Evolutionary conservation across 2,888 invertebrate species (phyloP).

Genomic region (Leptarthrus brevirostris): DNA sequence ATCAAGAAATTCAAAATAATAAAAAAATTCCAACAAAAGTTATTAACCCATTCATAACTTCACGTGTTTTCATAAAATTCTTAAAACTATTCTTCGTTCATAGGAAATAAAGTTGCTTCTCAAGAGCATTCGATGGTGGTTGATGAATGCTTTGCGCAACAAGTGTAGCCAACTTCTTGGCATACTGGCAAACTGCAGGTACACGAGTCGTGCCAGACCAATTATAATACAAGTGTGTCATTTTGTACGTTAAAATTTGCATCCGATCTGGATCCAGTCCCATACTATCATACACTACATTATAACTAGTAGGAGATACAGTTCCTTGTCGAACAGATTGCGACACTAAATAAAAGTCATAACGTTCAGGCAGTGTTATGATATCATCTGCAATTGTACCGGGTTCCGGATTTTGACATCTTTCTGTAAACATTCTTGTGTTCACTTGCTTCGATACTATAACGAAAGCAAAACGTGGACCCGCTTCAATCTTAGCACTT

Average conservation of each 20-base stretch:
- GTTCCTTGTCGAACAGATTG: slow-evolving; percentile 91
- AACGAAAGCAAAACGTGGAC: slow-evolving; percentile 76
- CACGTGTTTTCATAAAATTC: background rate
- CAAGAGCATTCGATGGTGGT: slow-evolving; percentile 73
- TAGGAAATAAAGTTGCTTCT: slow-evolving; percentile 77
- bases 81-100: too few species aligned
- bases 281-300: slow-evolving; percentile 81
- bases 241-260: slow-evolving; percentile 87
- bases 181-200: slow-evolving; percentile 94
- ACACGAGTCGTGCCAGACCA: slow-evolving; percentile 89
- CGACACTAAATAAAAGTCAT: slow-evolving; percentile 90
- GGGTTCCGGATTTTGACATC: slow-evolving; percentile 77
- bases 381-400: slow-evolving; percentile 91
- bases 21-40: background rate
- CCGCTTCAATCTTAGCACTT: slow-evolving; percentile 62
- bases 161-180: slow-evolving; percentile 91
- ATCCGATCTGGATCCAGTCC: slow-evolving; percentile 79
- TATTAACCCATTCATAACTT: background rate
- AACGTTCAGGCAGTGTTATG: slow-evolving; percentile 83
- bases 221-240: slow-evolving; percentile 92
- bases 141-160: slow-evolving; percentile 84
- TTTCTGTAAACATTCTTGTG: slow-evolving; percentile 73
- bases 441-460: slow-evolving; percentile 92
- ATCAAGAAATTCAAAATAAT: background rate
- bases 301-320: slow-evolving; percentile 91